phyloP scores from a whole-genome alignment of 2,797 vertebrate genomes.

The Microctenopoma stevenorrisi region DNA sequence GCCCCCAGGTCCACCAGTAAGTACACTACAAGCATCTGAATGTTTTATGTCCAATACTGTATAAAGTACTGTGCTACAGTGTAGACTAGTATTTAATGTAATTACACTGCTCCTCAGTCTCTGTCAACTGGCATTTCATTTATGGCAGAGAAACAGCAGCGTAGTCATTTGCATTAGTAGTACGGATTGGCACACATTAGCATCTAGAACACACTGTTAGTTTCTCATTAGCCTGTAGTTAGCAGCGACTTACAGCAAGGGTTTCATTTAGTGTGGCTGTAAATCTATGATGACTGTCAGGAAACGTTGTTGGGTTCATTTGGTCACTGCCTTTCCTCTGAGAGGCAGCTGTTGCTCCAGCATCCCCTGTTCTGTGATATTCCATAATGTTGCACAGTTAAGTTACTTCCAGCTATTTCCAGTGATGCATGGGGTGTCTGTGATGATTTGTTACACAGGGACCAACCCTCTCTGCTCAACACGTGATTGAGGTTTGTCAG shows the following conservation, averaged over 20 bases:
- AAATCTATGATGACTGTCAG: slow-evolving; percentile 75
- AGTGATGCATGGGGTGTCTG: slow-evolving; percentile 56
- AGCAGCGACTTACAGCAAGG: slow-evolving; percentile 60
- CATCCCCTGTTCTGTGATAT: slow-evolving; percentile 50
- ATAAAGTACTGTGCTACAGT: slow-evolving; percentile 11
- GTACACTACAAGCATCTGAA: slow-evolving; percentile 48
- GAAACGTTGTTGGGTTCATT: slow-evolving; percentile 69
- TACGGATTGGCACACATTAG: slow-evolving; percentile 56
- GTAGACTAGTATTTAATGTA: neutral
- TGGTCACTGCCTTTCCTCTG: slow-evolving; percentile 66
- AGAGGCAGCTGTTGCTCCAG: slow-evolving; percentile 51
- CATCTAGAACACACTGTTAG: slow-evolving; percentile 71
- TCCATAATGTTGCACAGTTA: slow-evolving; percentile 56
- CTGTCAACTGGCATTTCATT: slow-evolving; percentile 25
- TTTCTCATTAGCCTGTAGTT: slow-evolving; percentile 68
- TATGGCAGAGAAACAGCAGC: slow-evolving; percentile 35
- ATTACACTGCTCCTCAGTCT: slow-evolving; percentile 18
- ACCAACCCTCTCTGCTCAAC: slow-evolving; percentile 78
- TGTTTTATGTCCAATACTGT: slow-evolving; percentile 11
- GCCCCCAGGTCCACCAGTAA: slow-evolving; percentile 80
- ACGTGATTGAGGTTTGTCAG: slow-evolving; percentile 85
- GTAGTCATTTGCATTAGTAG: slow-evolving; percentile 34
- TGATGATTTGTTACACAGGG: slow-evolving; percentile 76
- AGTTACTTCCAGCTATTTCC: slow-evolving; percentile 57
- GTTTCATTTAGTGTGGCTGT: slow-evolving; percentile 72